A percentile compares a stretch with the other conserved stretches of the same genome.
Conservation (phyloP, 2,113 vertebrate species). For the Corythornis madagascariensis region DNA sequence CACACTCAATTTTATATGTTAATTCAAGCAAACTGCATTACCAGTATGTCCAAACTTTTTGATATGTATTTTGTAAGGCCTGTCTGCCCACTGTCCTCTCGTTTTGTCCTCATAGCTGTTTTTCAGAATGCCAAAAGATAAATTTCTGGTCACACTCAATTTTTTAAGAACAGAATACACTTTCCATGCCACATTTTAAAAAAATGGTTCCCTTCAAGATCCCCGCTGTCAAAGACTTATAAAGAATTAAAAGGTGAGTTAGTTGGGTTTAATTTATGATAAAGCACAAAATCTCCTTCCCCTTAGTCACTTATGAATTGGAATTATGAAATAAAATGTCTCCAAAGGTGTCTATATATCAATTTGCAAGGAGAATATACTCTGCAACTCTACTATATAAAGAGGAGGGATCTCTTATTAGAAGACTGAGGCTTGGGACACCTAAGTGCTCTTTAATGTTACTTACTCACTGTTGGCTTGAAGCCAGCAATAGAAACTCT, state of each 20-base stretch:
- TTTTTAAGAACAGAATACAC: not conserved
- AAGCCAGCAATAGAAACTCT: not conserved
- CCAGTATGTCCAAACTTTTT: not conserved
- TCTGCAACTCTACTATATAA: not conserved
- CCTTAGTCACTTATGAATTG: not conserved
- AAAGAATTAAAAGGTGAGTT: not conserved
- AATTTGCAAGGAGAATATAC: not conserved
- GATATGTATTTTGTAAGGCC: not conserved
- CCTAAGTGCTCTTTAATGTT: not conserved
- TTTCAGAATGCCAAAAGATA: not conserved
- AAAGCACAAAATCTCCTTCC: not conserved
- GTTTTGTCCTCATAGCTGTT: not conserved
- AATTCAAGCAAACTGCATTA: not conserved
- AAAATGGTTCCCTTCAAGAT: not conserved
- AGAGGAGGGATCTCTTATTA: not conserved
- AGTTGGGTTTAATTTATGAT: not conserved
- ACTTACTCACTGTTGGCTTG: constrained; percentile 26
- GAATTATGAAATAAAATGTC: not conserved
- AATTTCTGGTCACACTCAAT: not conserved
- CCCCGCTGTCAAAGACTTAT: not conserved
- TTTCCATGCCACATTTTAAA: not conserved
- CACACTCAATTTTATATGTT: not conserved
- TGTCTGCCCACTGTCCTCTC: not conserved
- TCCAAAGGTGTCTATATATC: not conserved
- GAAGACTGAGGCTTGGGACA: not conserved